Evolutionary conservation across 2,797 vertebrate genomes (phyloP), one percentile per base, ranked within the genome.

Genomic region (Sebastes steindachneri): DNA sequence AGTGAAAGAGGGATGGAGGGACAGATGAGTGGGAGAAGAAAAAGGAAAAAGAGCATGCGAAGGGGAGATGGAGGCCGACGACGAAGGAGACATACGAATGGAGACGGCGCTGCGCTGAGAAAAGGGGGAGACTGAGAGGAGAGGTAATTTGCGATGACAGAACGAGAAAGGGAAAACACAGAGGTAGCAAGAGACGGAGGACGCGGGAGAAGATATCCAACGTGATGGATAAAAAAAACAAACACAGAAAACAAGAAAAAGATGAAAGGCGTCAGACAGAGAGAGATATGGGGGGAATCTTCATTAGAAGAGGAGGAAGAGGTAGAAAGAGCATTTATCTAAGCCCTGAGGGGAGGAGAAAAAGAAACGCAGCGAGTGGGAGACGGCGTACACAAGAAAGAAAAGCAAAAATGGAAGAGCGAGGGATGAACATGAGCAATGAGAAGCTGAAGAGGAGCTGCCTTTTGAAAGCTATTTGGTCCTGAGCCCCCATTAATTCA

Each of bases 381-480:
- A 86, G 83, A 74, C 35, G 53, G 37, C 78, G 51, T 80, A 80
- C 7, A 82, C 70, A 79, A 79, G 69, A 80, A 77, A 79, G 75
- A 84, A 60, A 45, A 79, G 75, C 29, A 79, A 66, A 68, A 23
- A 79, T 73, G 31, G 31, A 28, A 19, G 31, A 84, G 74, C 10
- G 10, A 80, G 57, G 48, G 77, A 89, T 85, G 83, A 86, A 77
- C 68, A 70, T 72, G 83, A 76, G 78, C 58, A 62, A 82, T 48
- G 77, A 74, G 73, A 53, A 68, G 65, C 73, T 83, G 78, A 83
- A 83, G 87, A 88, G 75, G 73, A 90, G 88, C 79, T 83, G 82
- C 77, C 68, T 86, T 83, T 88, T 87, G 84, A 90, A 89, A 91
- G 90, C 87, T 77, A 86, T 88, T 91, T 88, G 86, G 88, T 86